phyloP scores from a whole-genome alignment of 2,113 vertebrate species.

The Cyprinodon brontotheroides region DNA sequence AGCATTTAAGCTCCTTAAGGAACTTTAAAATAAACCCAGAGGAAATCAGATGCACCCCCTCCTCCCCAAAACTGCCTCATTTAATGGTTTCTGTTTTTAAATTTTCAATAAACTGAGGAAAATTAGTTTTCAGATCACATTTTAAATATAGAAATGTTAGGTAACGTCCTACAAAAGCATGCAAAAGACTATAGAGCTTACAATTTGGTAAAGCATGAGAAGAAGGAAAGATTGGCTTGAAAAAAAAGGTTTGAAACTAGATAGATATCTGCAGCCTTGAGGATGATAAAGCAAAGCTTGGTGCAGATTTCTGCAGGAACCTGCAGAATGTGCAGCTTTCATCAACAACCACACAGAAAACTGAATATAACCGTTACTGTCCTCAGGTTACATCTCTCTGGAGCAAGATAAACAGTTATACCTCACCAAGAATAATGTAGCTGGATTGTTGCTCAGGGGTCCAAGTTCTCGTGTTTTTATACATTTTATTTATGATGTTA shows the following conservation, averaged over 20 bases:
- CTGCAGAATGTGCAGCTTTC: not conserved
- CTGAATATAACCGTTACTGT: too few species aligned
- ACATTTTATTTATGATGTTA: too few species aligned
- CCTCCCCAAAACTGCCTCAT: not conserved
- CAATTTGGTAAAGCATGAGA: not conserved
- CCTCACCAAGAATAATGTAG: too few species aligned
- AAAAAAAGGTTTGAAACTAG: not conserved
- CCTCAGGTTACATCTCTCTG: too few species aligned
- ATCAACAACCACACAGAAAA: too few species aligned
- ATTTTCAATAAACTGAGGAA: not conserved
- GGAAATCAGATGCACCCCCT: not conserved
- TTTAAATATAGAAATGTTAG: not conserved
- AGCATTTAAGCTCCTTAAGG: not conserved
- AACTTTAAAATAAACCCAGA: not conserved
- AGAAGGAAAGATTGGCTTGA: not conserved
- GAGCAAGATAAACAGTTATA: too few species aligned
- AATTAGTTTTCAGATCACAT: not conserved
- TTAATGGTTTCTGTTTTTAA: not conserved
- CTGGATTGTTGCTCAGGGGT: too few species aligned
- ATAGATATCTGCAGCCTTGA: not conserved
- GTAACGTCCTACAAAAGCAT: not conserved
- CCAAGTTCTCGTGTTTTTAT: too few species aligned
- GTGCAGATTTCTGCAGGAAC: not conserved
- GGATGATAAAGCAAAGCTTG: not conserved
- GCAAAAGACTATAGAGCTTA: not conserved